phyloP scores from a whole-genome alignment of 1,140 invertebrate species.

The Steinernema khuongi region DNA sequence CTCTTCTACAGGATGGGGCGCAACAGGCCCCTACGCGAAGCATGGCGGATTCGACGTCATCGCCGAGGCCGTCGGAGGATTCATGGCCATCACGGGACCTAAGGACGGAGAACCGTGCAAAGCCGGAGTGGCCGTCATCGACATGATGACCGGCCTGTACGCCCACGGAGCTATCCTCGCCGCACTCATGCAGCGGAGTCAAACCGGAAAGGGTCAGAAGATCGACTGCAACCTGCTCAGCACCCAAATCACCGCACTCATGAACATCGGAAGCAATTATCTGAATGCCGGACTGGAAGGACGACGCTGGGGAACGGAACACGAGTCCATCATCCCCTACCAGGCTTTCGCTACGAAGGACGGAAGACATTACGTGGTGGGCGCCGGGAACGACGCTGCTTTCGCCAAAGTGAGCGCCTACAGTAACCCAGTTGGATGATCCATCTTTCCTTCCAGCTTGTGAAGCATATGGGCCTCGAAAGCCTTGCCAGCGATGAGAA shows the following conservation, averaged over 20 bases:
- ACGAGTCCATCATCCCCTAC: slow-evolving; percentile 90
- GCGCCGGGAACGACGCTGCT: slow-evolving; percentile 25
- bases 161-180: slow-evolving; percentile 91
- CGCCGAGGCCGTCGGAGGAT: slow-evolving; percentile 80
- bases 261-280: slow-evolving; percentile 83
- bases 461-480: slow-evolving; percentile 66
- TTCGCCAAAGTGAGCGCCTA: slow-evolving; percentile 33
- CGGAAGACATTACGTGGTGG: slow-evolving; percentile 35
- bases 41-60: slow-evolving; percentile 91
- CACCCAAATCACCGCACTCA: slow-evolving; percentile 68
- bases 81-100: slow-evolving; percentile 81
- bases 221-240: slow-evolving; percentile 88
- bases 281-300: slow-evolving; percentile 75
- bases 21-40: slow-evolving; percentile 74
- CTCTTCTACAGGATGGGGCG: slow-evolving; percentile 79
- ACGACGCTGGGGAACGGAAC: slow-evolving; percentile 76
- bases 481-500: slow-evolving; percentile 67
- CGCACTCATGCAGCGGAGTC: slow-evolving; percentile 72
- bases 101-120: slow-evolving; percentile 78
- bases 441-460: slow-evolving; percentile 60
- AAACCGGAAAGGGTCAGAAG: slow-evolving; percentile 78
- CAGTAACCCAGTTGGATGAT: not conserved
- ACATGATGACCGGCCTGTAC: slow-evolving; percentile 84
- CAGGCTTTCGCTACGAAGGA: slow-evolving; percentile 64
- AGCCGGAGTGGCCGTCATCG: slow-evolving; percentile 84